Base-by-base conservation (phyloP, 2,113 vertebrate genomes). In the Crotalus tigris region DNA sequence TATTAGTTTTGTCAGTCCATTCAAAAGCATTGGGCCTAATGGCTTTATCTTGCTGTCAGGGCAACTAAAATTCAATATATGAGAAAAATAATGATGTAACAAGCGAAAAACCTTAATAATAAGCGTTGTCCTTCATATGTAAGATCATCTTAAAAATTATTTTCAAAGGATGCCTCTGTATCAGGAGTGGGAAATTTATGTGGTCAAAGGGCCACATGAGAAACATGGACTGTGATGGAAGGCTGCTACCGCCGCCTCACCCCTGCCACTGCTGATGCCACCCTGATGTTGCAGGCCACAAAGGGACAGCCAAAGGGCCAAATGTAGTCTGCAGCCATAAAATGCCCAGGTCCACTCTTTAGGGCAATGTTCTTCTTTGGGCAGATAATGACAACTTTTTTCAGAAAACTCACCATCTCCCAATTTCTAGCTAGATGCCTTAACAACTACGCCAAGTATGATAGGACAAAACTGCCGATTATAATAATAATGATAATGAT, bases 1-100 rank as follows among this genome's bases (percentile, higher is more conserved):
- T 91, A 99, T 99, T 94, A 99, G 98, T 94, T 99, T 99, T 87
- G 99, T 99, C n/a, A 99, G 98, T 88, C 99, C 99, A 96, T 99
- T 99, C 89, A 99, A 98, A 95, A 99, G 98, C 99, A 99, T 99
- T n/a, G 99, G 98, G 88, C 99, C 99, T 93, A 99, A 96, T 1
- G 99, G 99, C 81, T 99, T 99, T 96, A 98, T 98, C 97, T 99
- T 99, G 94, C 97, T 98, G 95, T 99, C 99, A 90, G 99, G 99
- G 92, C 99, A 99, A 94, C 99, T 99, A 97, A 86, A 96, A 96
- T 93, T 58, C 95, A 93, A 89, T 75, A 95, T 85, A 96, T 91
- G 94, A 3, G 64, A 92, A 93, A 29, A 90, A 96, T 91, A 81
- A 85, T 10, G n/a, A 26, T 23, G 86, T n/a, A 29, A 59, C 17